Conservation (phyloP, 2,797 vertebrate genomes). For the Dryobates pubescens region DNA sequence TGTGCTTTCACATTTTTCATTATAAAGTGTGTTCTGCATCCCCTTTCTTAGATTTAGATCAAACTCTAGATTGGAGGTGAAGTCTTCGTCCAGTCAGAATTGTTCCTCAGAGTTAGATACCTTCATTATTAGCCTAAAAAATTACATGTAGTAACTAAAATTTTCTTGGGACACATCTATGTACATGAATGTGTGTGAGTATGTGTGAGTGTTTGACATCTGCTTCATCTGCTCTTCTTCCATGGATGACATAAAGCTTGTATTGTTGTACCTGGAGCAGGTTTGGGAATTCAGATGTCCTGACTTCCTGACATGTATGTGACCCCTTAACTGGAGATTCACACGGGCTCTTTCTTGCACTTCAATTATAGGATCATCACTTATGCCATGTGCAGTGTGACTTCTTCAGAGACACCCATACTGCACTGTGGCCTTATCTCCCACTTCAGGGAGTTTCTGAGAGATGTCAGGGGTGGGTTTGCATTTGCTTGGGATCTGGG, state of each 20-base stretch:
- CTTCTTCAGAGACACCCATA: neutral
- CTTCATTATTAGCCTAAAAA: neutral
- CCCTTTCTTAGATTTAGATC: neutral
- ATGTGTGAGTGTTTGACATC: neutral
- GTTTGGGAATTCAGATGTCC: neutral
- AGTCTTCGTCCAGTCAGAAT: neutral
- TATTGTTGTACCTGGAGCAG: neutral
- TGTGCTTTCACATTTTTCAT: neutral
- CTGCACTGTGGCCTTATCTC: neutral
- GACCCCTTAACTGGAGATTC: neutral
- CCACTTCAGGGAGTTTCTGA: neutral
- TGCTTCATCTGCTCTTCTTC: neutral
- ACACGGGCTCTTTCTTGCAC: neutral
- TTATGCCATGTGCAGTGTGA: neutral
- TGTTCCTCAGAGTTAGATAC: neutral
- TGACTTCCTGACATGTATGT: neutral
- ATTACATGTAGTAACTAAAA: neutral
- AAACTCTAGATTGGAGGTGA: neutral
- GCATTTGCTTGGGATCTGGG: neutral
- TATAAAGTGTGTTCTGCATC: neutral
- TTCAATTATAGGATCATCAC: neutral
- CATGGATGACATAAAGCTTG: neutral
- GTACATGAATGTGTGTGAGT: neutral
- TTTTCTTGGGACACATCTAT: neutral
- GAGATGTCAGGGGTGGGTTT: neutral